Evolutionary conservation across 2,888 invertebrate species (phyloP).

Genomic region (Notocelia uddmanniana): DNA sequence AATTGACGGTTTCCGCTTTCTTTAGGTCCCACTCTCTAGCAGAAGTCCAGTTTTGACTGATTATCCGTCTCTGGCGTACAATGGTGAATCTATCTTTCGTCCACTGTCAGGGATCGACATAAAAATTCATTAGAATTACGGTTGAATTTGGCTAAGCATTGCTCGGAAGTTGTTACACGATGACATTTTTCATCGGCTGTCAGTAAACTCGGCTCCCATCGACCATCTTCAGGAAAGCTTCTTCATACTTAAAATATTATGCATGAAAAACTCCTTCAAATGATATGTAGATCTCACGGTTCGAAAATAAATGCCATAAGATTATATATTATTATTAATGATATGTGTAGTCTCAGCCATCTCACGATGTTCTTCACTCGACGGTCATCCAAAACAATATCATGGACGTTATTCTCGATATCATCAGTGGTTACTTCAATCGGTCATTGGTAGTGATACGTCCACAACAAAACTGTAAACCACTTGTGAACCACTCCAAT

Average conservation of each 20-base stretch:
- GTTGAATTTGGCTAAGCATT: conserved; percentile 2
- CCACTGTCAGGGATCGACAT: not conserved
- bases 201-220: no score
- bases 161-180: conserved; percentile 1
- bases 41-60: not conserved
- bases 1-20: no score
- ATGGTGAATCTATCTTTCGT: not conserved
- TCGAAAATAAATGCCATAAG: no score
- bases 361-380: no score
- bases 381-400: no score
- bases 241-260: conserved; percentile 6
- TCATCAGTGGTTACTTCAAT: no score
- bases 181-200: not conserved
- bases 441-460: no score
- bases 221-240: not conserved
- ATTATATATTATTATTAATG: no score
- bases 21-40: not conserved
- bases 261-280: no score
- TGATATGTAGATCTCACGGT: no score
- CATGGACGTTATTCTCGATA: no score
- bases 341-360: no score
- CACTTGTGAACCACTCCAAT: not conserved
- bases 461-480: not conserved
- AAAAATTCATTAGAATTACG: not conserved
- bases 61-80: conserved; percentile 3